phyloP scores from a whole-genome alignment of 1,140 invertebrate genomes.

The Aphis gossypii region DNA sequence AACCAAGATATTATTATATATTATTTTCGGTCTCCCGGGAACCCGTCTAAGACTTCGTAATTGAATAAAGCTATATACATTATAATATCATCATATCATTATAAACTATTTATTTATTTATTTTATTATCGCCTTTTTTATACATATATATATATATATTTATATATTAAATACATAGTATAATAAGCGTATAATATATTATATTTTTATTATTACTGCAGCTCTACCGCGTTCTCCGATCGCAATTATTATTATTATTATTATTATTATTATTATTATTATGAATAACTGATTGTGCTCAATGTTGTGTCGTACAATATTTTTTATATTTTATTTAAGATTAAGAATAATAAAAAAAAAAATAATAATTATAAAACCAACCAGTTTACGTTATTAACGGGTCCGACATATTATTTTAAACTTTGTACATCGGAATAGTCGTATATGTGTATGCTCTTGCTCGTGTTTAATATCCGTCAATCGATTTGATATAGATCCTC shows the following conservation, averaged over 20 bases:
- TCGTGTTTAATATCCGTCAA: no score
- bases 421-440: not conserved
- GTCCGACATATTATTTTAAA: not conserved
- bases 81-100: conserved; percentile 3
- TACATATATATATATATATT: no score
- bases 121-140: not conserved
- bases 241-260: not conserved
- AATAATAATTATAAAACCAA: not conserved
- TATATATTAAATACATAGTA: not conserved
- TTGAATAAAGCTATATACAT: not conserved
- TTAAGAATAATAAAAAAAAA: not conserved
- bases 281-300: conserved; percentile 26
- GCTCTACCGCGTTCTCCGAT: not conserved
- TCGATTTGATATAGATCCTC: no score
- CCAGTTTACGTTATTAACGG: not conserved
- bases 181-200: not conserved
- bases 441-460: no score
- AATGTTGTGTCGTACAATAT: not conserved
- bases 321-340: not conserved
- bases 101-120: conserved; percentile 26
- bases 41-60: not conserved
- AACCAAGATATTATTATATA: not conserved
- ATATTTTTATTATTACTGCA: not conserved
- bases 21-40: not conserved
- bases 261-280: not conserved